Conservation (phyloP, 2,797 vertebrate species). For the Oreochromis grahami region DNA sequence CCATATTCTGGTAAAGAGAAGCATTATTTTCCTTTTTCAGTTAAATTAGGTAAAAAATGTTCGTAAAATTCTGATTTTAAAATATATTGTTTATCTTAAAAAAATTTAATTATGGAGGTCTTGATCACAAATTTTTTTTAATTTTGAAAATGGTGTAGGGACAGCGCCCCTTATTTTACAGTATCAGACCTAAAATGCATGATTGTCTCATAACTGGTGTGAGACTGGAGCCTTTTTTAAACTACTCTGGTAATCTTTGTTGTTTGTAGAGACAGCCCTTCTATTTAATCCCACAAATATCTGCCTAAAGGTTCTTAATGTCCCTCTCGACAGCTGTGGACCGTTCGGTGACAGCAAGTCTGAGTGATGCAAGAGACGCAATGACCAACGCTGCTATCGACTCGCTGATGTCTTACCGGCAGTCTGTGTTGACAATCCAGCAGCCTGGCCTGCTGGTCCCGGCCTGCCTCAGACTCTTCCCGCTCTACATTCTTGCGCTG, state of each 20-base stretch:
- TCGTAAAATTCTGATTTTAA: background rate
- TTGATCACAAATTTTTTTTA: background rate
- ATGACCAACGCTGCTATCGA: constrained; percentile 93
- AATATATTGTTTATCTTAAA: background rate
- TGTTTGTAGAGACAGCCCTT: background rate
- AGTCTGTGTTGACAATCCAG: constrained; percentile 84
- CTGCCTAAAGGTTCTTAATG: background rate
- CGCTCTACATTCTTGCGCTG: constrained; percentile 88
- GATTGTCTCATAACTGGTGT: background rate
- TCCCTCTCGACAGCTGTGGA: constrained; percentile 81
- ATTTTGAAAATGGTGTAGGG: background rate
- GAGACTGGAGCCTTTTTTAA: background rate
- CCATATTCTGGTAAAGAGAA: background rate
- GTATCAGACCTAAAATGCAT: background rate
- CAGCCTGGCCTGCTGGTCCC: constrained; percentile 91
- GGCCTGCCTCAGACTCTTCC: constrained; percentile 86
- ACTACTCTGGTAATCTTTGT: background rate
- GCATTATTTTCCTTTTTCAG: background rate
- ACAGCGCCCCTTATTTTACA: rapidly evolving
- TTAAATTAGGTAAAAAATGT: background rate
- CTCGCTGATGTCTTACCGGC: constrained; percentile 85
- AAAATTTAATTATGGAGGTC: background rate
- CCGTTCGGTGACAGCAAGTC: constrained; percentile 84
- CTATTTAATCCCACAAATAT: background rate
- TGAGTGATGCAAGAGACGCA: constrained; percentile 92